Evolutionary conservation across 2,888 invertebrate species (phyloP).

Genomic region (Aporophyla lueneburgensis): DNA sequence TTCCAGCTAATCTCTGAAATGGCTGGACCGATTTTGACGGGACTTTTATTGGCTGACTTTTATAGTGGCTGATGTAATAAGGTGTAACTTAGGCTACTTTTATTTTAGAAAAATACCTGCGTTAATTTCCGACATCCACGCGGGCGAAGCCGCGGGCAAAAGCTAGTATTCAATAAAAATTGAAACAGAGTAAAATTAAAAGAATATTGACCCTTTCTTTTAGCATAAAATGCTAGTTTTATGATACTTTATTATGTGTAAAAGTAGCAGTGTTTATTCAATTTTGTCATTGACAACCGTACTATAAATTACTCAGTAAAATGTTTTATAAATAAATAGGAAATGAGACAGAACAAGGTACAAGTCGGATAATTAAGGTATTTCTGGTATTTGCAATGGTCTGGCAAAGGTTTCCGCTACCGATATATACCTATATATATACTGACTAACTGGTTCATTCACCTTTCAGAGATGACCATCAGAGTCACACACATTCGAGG

Average conservation of each 20-base stretch:
- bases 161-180: background rate
- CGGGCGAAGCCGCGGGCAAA: too few relatives aligned
- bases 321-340: background rate
- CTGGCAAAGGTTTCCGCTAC: background rate
- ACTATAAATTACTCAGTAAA: background rate
- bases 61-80: too few relatives aligned
- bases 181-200: background rate
- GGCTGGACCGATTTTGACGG: too few relatives aligned
- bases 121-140: too few relatives aligned
- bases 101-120: too few relatives aligned
- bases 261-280: background rate
- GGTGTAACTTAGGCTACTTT: too few relatives aligned
- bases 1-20: too few relatives aligned
- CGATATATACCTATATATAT: background rate
- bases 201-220: background rate
- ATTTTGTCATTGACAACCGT: background rate
- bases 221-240: background rate
- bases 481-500: background rate
- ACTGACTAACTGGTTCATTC: slow-evolving; percentile 3
- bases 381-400: background rate
- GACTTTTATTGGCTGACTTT: too few relatives aligned
- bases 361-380: background rate
- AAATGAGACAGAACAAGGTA: background rate
- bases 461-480: slow-evolving; percentile 1
- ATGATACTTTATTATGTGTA: too few relatives aligned